A percentile compares a stretch with the other conserved stretches of the same genome.
phyloP scores from a whole-genome alignment of 1,140 invertebrate species.

The Drosophila biarmipes region DNA sequence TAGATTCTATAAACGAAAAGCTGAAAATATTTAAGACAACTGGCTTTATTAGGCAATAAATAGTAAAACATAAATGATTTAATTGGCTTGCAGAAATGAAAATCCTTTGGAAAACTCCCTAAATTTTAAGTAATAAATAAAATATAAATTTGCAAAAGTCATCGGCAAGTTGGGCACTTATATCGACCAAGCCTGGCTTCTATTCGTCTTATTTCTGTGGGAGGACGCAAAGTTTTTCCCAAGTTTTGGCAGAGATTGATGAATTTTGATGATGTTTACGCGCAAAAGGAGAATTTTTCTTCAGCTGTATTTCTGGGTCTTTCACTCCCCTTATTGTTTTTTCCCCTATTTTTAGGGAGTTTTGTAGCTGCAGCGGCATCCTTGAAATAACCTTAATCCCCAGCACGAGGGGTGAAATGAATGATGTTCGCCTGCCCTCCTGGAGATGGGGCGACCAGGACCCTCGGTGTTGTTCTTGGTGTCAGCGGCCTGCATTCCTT shows the following conservation, averaged over 20 bases:
- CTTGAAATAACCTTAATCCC: constrained; percentile 84
- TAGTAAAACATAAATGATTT: not conserved
- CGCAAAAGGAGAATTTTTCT: constrained; percentile 73
- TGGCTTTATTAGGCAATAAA: not conserved
- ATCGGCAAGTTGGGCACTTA: constrained; percentile 6
- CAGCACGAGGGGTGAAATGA: constrained; percentile 77
- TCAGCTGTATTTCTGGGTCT: constrained; percentile 52
- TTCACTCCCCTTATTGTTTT: not conserved
- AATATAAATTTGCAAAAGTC: not conserved
- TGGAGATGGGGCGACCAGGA: not conserved
- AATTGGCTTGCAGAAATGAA: too few relatives aligned
- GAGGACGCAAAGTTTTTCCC: constrained; percentile 57
- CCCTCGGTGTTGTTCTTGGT: constrained; percentile 20
- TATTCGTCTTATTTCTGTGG: not conserved
- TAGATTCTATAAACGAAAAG: too few relatives aligned
- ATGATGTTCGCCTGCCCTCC: constrained; percentile 79
- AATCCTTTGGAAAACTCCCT: not conserved
- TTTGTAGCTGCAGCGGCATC: constrained; percentile 58
- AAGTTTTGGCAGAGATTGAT: constrained; percentile 84
- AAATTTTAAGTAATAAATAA: not conserved
- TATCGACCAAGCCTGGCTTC: not conserved
- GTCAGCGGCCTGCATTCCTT: constrained; percentile 59
- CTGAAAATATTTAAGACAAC: not conserved
- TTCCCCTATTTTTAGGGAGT: constrained; percentile 11
- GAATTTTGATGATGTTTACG: constrained; percentile 84